Evolutionary conservation across 2,797 vertebrate species (phyloP), one percentile per base, ranked within the genome.

Genomic region (Sphaeramia orbicularis): DNA sequence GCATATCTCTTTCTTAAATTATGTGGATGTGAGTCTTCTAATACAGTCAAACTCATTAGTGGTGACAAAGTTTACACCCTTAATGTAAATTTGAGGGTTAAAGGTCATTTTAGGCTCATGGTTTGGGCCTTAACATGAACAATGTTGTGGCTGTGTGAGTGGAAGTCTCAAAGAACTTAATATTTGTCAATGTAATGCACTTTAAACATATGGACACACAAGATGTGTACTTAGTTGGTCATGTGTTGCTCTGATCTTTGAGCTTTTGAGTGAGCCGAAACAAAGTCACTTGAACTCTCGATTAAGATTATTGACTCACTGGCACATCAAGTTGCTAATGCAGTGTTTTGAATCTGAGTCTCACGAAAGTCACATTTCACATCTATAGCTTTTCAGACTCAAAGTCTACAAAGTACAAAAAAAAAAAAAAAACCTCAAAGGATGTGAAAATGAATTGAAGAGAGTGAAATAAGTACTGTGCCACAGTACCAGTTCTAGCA

Each of bases 241-340:
- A 38, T 27, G 21, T 65, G 21, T 10, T 66, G 10, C 18, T 51
- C 16, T 57, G 53, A 60, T 30, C 64, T 76, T 70, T 78, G 63
- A 58, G 54, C 68, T 42, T 47, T 43, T 56, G n/a, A 70, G 55
- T 73, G 53, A 30, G 21, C 49, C 36, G 9, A 47, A 50, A 61
- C 38, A 35, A 51, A 60, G 4, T 47, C 42, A 30, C 10, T 30
- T 2, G 7, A 36, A 37, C 11, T 5, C 30, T 1, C 7, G 13
- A 59, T 52, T 47, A 1, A 43, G 4, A 13, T 4, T 41, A 32
- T 6, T 51, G 38, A 11, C 13, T 10, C 15, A 4, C 1, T 55
- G 42, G 41, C 24, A 52, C 18, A 24, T 35, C 18, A 13, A 18
- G 52, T 32, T 36, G 4, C 0, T 1, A 61, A 42, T 8, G 10